Base-by-base conservation (phyloP, 1,140 invertebrate genomes). In the Psilanteris sp. region DNA sequence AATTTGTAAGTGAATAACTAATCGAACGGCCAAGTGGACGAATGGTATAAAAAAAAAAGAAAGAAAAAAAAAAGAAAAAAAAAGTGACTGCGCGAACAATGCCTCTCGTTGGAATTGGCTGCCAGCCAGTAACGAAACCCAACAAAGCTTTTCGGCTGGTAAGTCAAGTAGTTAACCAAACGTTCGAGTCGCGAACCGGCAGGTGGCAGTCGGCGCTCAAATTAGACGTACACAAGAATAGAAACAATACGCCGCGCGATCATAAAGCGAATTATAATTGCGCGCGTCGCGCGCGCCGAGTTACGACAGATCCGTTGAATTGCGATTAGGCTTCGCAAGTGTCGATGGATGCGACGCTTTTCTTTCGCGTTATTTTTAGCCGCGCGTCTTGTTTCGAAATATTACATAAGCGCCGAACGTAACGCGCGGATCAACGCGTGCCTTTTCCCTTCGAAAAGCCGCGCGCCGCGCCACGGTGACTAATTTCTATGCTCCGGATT, bases 111-210 rank as follows among this genome's bases (percentile, higher is more conserved):
- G 15, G 39, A 70, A 70, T 71, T 79, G 78, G 78, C 71, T 7
- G 10, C 5, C 3, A 32, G 72, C 76, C 78, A 80, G 41, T 61
- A 74, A 54, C 36, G 14, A 37, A 44, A 22, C 54, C n/a, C 39
- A 52, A 52, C 62, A 62, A 67, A 66, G 67, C 67, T 72, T 78
- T 76, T 68, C 57, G 10, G 48, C 57, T 66, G 46, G 44, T 79
- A 73, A 74, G 55, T 68, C 70, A 68, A 72, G 66, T 61, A 77
- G 70, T 71, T 79, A 74, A 72, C 48, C 66, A 24, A 18, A 55
- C 52, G 34, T 61, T 74, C 32, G 37, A 71, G 41, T 54, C 41
- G 62, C 43, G 34, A 73, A 48, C 64, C 78, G 66, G 50, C 75
- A 79, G 78, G 74, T 77, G 75, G 70, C 70, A 54, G 32, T 64